A percentile compares a stretch with the other conserved stretches of the same genome.
Evolutionary conservation across 2,797 vertebrate species (phyloP).

Genomic region (Spinibarbus caldwelli): DNA sequence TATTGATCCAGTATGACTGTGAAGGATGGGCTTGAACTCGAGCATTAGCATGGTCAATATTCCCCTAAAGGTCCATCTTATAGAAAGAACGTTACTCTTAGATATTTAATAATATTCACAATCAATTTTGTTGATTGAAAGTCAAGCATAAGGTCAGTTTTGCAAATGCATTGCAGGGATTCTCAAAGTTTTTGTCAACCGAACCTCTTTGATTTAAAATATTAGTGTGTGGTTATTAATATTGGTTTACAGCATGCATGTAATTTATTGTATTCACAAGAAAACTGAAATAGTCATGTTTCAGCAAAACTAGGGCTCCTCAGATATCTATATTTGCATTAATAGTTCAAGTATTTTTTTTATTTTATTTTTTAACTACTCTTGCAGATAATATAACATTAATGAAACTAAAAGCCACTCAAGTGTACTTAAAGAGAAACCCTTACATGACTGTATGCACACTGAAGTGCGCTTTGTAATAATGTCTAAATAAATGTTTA

Average conservation of each 20-base stretch:
- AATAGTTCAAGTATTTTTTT: neutral
- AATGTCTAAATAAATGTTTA: neutral
- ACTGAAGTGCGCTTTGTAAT: neutral
- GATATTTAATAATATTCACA: neutral
- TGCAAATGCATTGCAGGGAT: neutral
- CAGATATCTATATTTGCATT: neutral
- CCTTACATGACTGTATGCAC: neutral
- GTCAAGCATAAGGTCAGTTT: neutral
- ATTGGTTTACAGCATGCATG: neutral
- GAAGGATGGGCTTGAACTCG: conserved; percentile 8
- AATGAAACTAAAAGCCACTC: neutral
- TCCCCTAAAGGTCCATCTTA: neutral
- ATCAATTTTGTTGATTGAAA: neutral
- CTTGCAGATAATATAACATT: neutral
- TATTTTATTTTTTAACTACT: too few relatives aligned
- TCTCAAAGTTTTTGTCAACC: neutral
- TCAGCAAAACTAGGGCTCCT: neutral
- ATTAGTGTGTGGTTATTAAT: neutral
- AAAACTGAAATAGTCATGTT: neutral
- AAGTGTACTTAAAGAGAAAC: neutral
- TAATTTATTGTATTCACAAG: neutral
- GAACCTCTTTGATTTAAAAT: neutral
- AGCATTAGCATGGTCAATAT: conserved; percentile 34
- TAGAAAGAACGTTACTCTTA: neutral
- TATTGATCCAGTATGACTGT: conserved; percentile 28